These are phyloP conservation scores for Gymnocephalus cernua DNA, from an alignment of 2,113 vertebrate species.

Conservation along the genomic window DNA sequence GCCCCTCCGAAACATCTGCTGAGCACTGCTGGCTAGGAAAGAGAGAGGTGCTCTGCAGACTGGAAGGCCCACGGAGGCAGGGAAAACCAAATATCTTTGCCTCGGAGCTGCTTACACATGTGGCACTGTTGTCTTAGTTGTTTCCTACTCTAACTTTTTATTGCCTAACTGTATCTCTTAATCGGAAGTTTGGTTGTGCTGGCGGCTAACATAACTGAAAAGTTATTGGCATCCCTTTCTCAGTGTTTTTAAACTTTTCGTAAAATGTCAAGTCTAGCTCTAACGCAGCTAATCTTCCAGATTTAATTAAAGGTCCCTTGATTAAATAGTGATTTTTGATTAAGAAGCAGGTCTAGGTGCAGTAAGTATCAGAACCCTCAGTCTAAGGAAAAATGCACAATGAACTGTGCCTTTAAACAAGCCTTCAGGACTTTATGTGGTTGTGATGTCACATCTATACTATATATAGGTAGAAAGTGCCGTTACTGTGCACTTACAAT, in stretches of 20 bases:
- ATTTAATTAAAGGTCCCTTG: slow-evolving; percentile 18
- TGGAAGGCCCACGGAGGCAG: slow-evolving; percentile 5
- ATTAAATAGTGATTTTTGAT: too few relatives aligned
- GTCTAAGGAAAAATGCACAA: too few relatives aligned
- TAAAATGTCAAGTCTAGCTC: slow-evolving; percentile 17
- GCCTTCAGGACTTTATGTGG: too few relatives aligned
- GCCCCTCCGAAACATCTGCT: slow-evolving; percentile 58
- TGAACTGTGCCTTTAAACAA: too few relatives aligned
- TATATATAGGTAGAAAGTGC: too few relatives aligned
- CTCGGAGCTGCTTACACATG: slow-evolving; percentile 9
- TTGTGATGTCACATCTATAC: too few relatives aligned
- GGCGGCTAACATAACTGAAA: slow-evolving; percentile 8
- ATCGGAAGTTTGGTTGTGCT: slow-evolving; percentile 20
- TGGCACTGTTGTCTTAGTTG: background rate
- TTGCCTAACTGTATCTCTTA: slow-evolving; percentile 39
- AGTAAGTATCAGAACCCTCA: too few relatives aligned
- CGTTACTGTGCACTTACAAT: too few relatives aligned
- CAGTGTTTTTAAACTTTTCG: slow-evolving; percentile 2
- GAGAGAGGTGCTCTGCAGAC: slow-evolving; percentile 16
- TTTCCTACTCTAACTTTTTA: slow-evolving; percentile 26
- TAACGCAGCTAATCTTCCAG: background rate
- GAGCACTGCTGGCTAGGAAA: slow-evolving; percentile 27
- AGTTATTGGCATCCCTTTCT: background rate
- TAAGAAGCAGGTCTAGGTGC: too few relatives aligned
- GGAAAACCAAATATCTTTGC: slow-evolving; percentile 26